Percentiles rank a stretch among this genome's conserved stretches.
Conservation (phyloP, 2,888 invertebrate species). For the Sabellastarte sp. region DNA sequence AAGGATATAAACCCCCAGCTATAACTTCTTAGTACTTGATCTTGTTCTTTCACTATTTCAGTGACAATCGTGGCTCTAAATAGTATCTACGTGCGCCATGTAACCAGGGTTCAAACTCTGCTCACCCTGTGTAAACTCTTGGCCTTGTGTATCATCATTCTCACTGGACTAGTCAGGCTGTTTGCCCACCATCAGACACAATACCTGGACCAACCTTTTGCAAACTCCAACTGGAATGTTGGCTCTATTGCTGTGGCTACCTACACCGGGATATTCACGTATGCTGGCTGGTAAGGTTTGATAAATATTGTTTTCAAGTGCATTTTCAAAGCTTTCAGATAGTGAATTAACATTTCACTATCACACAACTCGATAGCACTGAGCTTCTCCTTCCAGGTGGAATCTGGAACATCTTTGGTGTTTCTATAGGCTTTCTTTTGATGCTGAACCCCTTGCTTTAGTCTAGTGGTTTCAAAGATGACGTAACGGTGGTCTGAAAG, state of each 20-base stretch:
- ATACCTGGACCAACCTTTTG: slow-evolving; percentile 70
- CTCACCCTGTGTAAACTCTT: slow-evolving; percentile 40
- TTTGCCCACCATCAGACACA: no score
- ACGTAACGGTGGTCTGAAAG: no score
- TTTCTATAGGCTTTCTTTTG: no score
- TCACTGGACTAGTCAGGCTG: slow-evolving; percentile 35
- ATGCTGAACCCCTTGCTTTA: no score
- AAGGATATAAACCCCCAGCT: no score
- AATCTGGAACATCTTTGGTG: no score
- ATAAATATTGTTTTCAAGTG: neutral
- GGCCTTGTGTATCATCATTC: slow-evolving; percentile 40
- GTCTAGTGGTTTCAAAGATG: no score
- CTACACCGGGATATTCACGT: slow-evolving; percentile 46
- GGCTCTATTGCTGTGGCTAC: slow-evolving; percentile 38
- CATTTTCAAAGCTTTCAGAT: no score
- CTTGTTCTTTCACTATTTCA: slow-evolving; percentile 38
- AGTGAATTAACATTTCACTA: neutral
- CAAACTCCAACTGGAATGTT: slow-evolving; percentile 67
- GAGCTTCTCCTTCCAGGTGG: no score
- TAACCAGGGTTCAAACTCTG: slow-evolving; percentile 41
- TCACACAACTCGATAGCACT: no score
- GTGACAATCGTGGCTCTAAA: slow-evolving; percentile 42
- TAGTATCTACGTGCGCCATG: slow-evolving; percentile 45
- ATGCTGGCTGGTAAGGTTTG: slow-evolving; percentile 63
- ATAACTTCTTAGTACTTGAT: no score